Evolutionary conservation across 1,140 invertebrate genomes (phyloP), one percentile per base, ranked within the genome.

Genomic region (Ceratitis capitata): DNA sequence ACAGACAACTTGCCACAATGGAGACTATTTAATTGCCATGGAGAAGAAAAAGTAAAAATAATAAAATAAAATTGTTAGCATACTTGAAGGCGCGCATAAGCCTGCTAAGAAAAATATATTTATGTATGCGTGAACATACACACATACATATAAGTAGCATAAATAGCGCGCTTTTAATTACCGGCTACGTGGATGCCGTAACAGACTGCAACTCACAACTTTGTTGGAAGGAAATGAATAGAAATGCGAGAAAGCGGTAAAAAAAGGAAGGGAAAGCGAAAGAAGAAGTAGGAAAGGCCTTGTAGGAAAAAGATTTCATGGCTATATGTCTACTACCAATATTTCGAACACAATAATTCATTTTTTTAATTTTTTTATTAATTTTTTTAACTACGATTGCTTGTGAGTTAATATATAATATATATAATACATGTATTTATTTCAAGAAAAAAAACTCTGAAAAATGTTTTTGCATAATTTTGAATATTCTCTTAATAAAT

Each of bases 161-260:
- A 78, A 78, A 78, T 78, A 78, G 35, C 69, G 39, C 10, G 69
- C 69, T 78, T 78, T 78, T 78, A 78, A 78, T 78, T 78, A 78
- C 69, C 7, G 39, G 45, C 39, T 78, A 45, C 39, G 69, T 12
- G 69, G 69, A 78, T 78, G 45, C 39, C 39, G 39, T 10, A 78
- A 19, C 69, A 12, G 45, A 26, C 7, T 78, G 69, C n/a, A 78
- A 78, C 69, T 61, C n/a, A n/a, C n/a, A n/a, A n/a, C n/a, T n/a
- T n/a, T n/a, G n/a, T n/a, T n/a, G n/a, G 51, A 56, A 56, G 0
- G 3, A 23, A 14, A 56, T 19, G 3, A 9, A 7, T 23, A 9
- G 3, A 14, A 64, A 12, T 64, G 58, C 58, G 58, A 23, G 58
- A 1, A 5, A 12, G 23, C 14, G 58, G 58, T 64, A n/a, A n/a